Conservation (phyloP, 2,888 invertebrate species). For the Sphinx pinastri region DNA sequence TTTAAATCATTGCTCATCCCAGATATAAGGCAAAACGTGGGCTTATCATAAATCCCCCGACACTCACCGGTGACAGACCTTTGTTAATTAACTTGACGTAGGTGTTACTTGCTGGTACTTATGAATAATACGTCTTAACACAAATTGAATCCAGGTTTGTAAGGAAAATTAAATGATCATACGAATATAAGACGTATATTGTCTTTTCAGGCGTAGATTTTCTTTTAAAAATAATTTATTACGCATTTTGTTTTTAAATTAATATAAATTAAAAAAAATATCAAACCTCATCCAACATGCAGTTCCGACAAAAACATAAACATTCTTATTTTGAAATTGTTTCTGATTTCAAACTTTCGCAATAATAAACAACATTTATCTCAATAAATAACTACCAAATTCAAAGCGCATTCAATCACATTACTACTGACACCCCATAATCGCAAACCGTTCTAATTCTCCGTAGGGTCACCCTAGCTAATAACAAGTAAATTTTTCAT, state of each 20-base stretch:
- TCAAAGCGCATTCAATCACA: neutral
- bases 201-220: neutral
- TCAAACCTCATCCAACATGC: too few species aligned
- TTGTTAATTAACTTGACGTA: slow-evolving; percentile 54
- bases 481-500: slow-evolving; percentile 66
- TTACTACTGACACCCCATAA: slow-evolving; percentile 30
- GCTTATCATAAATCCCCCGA: slow-evolving; percentile 40
- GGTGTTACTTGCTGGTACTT: slow-evolving; percentile 39
- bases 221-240: too few species aligned
- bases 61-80: slow-evolving; percentile 40
- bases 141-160: slow-evolving; percentile 14
- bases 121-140: slow-evolving; percentile 22
- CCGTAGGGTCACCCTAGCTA: slow-evolving; percentile 37
- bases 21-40: neutral
- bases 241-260: too few species aligned
- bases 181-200: neutral
- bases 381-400: neutral
- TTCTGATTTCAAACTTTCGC: neutral
- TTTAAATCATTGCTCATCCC: slow-evolving; percentile 10
- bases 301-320: neutral
- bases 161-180: neutral
- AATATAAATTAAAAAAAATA: too few species aligned
- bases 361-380: neutral
- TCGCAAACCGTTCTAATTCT: slow-evolving; percentile 31
- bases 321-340: neutral